Conservation (phyloP, 2,113 vertebrate genomes). For the Pimephales promelas region DNA sequence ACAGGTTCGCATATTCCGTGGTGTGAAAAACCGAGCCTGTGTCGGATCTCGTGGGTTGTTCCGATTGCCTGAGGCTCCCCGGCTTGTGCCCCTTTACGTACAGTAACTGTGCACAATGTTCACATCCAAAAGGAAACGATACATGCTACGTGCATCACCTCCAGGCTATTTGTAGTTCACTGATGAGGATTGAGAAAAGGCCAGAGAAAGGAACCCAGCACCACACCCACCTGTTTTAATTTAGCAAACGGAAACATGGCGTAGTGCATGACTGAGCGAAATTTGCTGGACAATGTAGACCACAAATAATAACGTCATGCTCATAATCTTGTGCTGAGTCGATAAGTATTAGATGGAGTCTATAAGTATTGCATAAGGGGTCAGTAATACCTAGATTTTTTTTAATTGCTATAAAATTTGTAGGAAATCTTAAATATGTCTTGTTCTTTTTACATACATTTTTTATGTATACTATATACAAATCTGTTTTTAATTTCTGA, state of each 20-base stretch:
- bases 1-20: not conserved
- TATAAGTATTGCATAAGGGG: too few relatives aligned
- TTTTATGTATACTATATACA: too few relatives aligned
- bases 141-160: slow-evolving; percentile 68
- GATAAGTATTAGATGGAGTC: not conserved
- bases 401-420: not conserved
- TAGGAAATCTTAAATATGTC: not conserved
- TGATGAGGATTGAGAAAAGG: slow-evolving; percentile 52
- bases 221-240: slow-evolving; percentile 59
- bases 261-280: slow-evolving; percentile 9
- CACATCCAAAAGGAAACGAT: slow-evolving; percentile 71
- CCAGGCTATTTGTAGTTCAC: slow-evolving; percentile 65
- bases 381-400: not conserved
- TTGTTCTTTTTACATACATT: too few relatives aligned
- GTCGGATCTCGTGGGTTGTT: not conserved
- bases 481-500: too few relatives aligned
- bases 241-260: not conserved
- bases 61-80: not conserved
- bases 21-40: not conserved
- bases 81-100: slow-evolving; percentile 48
- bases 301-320: not conserved
- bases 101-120: slow-evolving; percentile 65
- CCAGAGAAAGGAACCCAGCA: slow-evolving; percentile 31
- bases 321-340: not conserved
- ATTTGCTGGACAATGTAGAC: not conserved